Base-by-base conservation (phyloP, 1,140 invertebrate species). In the Subanguina moxae region DNA sequence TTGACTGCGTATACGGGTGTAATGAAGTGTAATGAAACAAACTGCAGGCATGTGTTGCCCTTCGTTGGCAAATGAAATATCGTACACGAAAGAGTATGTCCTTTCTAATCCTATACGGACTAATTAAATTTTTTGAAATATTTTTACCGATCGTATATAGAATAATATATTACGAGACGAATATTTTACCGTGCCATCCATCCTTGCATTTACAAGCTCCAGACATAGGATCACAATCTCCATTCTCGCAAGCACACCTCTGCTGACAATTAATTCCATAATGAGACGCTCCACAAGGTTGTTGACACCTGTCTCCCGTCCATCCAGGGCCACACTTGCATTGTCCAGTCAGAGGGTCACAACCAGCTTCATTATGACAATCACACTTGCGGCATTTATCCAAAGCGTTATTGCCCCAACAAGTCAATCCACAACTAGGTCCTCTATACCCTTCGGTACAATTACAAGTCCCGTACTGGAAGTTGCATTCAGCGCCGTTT, bases 341-440 rank as follows among this genome's bases (percentile, higher is more conserved):
- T 67, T 85, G 84, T 13, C 93, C 93, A 56, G 88, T 90, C 57
- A 88, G 85, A 67, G 89, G 85, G 84, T 94, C 87, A 83, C 93
- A 96, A 63, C 28, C 82, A 15, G 91, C 93, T 43, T 88, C 88
- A 83, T 97, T 96, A 80, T 94, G 91, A 84, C 94, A 98, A 1
- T 88, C 87, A 82, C 94, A 97, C 46, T 89, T 87, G 32, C 88
- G 88, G 77, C 93, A 96, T 19, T 67, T 58, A 5, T 19, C n/a
- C n/a, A 52, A 15, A 21, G 62, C 71, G 1, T 56, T 64, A 23
- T 65, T 62, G 0, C 67, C 73, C 46, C 74, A 76, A 64, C 78
- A 80, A 1, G 63, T 52, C 13, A 76, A 64, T n/a, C 75, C 71
- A 71, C 85, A 86, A 23, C 68, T 66, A 3, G 75, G 30, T 15